phyloP scores from a whole-genome alignment of 2,797 vertebrate species.

The Etheostoma perlongum region DNA sequence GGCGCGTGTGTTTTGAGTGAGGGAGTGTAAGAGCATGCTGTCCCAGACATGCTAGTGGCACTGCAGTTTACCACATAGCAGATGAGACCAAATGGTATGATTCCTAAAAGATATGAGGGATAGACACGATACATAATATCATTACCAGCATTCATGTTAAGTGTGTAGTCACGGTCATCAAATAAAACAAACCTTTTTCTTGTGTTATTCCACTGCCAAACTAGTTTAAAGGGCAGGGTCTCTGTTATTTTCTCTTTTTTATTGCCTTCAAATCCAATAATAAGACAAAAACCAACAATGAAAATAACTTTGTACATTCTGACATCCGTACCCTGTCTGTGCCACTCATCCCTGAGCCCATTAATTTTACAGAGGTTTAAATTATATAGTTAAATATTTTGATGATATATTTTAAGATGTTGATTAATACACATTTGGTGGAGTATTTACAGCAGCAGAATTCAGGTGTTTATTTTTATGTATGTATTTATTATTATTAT shows the following conservation, averaged over 20 bases:
- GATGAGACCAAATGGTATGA: slow-evolving; percentile 19
- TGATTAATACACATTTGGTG: slow-evolving; percentile 16
- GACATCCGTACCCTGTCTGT: not conserved
- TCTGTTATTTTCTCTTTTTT: not conserved
- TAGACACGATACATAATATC: not conserved
- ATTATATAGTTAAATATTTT: not conserved
- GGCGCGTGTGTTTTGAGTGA: not conserved
- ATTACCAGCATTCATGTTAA: slow-evolving; percentile 14
- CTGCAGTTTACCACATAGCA: slow-evolving; percentile 18
- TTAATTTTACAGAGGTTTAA: not conserved
- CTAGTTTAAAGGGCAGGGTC: not conserved
- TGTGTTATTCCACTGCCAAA: slow-evolving; percentile 28
- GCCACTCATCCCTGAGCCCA: not conserved
- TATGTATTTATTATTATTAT: too few species aligned
- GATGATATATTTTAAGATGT: slow-evolving; percentile 1
- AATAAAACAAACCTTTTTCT: slow-evolving; percentile 18
- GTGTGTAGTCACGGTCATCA: not conserved
- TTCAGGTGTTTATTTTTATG: not conserved
- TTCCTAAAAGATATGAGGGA: not conserved
- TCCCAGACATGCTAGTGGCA: slow-evolving; percentile 8
- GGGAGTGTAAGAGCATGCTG: not conserved
- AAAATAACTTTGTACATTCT: too few species aligned
- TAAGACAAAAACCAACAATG: slow-evolving; percentile 1
- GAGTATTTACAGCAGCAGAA: not conserved
- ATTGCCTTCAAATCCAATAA: not conserved